phyloP scores from a whole-genome alignment of 2,113 vertebrate species.

The Noctilio leporinus region DNA sequence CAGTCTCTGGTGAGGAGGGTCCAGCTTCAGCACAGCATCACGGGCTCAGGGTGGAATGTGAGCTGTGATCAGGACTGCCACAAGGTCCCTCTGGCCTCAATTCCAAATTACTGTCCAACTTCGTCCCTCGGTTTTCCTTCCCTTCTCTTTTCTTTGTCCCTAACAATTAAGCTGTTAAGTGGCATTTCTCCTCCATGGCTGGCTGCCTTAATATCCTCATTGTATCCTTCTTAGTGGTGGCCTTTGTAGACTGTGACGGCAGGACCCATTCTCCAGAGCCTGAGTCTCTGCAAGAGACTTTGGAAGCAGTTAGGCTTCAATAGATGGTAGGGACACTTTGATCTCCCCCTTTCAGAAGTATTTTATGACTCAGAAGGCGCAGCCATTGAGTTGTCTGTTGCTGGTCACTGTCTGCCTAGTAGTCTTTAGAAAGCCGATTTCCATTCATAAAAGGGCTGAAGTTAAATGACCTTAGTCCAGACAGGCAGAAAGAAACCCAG shows the following conservation, averaged over 20 bases:
- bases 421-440: slow-evolving; percentile 64
- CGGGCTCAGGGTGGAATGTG: slow-evolving; percentile 51
- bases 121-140: slow-evolving; percentile 83
- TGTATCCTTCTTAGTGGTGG: slow-evolving; percentile 88
- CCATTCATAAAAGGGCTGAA: slow-evolving; percentile 70
- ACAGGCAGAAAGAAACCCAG: slow-evolving; percentile 60
- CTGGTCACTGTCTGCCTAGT: slow-evolving; percentile 69
- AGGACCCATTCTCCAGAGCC: slow-evolving; percentile 85
- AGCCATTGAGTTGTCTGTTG: slow-evolving; percentile 73
- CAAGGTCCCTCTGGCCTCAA: slow-evolving; percentile 45
- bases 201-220: slow-evolving; percentile 87
- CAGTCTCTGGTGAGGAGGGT: not conserved
- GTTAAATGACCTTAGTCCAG: slow-evolving; percentile 73
- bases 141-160: slow-evolving; percentile 84
- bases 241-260: slow-evolving; percentile 84
- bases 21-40: slow-evolving; percentile 37
- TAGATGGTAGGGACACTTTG: slow-evolving; percentile 84
- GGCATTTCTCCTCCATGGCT: slow-evolving; percentile 85
- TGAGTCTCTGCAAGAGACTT: slow-evolving; percentile 83
- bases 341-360: slow-evolving; percentile 81
- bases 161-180: slow-evolving; percentile 86
- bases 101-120: slow-evolving; percentile 74
- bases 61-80: slow-evolving; percentile 71
- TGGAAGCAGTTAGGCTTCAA: slow-evolving; percentile 86
- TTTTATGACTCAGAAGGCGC: slow-evolving; percentile 75